A percentile compares a stretch with the other conserved stretches of the same genome.
Conservation (phyloP, 2,113 vertebrate species). For the Galbula dea region DNA sequence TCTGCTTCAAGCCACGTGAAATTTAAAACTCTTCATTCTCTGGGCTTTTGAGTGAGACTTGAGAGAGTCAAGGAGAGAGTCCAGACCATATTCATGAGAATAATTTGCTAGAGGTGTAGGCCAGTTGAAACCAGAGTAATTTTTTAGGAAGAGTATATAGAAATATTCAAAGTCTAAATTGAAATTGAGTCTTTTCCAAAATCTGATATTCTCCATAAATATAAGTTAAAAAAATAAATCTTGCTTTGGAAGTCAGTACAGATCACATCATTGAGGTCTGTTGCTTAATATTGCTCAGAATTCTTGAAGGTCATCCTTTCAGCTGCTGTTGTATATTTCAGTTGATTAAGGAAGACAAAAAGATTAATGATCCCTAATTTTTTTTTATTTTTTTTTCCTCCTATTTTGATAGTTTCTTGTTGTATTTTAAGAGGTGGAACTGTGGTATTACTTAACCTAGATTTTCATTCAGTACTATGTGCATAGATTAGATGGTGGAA, state of each 20-base stretch:
- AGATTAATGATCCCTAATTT: not conserved
- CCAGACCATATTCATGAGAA: not conserved
- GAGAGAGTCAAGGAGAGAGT: not conserved
- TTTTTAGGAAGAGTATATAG: not conserved
- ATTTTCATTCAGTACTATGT: not conserved
- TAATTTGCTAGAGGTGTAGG: not conserved
- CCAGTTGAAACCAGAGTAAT: not conserved
- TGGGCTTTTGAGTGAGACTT: not conserved
- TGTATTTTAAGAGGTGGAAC: not conserved
- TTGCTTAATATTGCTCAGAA: not conserved
- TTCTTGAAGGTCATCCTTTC: not conserved
- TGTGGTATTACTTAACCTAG: constrained; percentile 5
- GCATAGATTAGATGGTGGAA: constrained; percentile 26
- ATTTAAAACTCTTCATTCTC: not conserved
- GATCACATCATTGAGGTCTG: not conserved
- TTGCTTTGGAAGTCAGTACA: not conserved
- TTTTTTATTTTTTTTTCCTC: not conserved
- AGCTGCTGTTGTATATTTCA: not conserved
- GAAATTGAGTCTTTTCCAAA: not conserved
- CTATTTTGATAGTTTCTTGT: not conserved
- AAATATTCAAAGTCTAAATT: not conserved
- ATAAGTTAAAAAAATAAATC: not conserved
- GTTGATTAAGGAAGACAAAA: not conserved
- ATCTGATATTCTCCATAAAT: not conserved
- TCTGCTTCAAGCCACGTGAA: not conserved